phyloP scores from a whole-genome alignment of 2,797 vertebrate species.

The Periparus ater region DNA sequence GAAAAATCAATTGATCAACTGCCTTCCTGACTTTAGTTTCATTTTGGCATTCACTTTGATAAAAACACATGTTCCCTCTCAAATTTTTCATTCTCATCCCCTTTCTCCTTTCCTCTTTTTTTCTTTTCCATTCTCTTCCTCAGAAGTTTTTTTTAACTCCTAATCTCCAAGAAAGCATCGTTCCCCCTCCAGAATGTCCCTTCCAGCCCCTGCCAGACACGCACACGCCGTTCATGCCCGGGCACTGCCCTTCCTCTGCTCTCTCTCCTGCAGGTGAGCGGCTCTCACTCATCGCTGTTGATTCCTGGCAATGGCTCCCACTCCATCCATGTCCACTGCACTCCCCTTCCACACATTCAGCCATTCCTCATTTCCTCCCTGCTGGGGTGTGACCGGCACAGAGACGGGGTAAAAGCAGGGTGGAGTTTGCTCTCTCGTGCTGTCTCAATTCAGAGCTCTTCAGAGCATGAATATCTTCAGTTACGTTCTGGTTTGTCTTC shows the following conservation, averaged over 20 bases:
- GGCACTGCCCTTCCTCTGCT: background rate
- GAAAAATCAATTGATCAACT: background rate
- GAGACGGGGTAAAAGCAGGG: background rate
- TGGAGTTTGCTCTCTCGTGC: background rate
- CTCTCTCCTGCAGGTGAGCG: background rate
- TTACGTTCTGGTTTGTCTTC: background rate
- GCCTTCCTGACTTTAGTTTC: background rate
- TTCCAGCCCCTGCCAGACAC: background rate
- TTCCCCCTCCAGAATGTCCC: background rate
- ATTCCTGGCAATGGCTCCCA: background rate
- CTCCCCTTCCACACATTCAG: background rate
- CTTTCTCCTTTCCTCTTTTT: background rate
- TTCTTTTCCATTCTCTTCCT: background rate
- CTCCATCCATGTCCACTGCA: background rate
- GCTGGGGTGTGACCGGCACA: background rate
- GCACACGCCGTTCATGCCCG: rapidly evolving
- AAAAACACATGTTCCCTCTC: background rate
- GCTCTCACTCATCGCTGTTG: background rate
- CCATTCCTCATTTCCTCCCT: background rate
- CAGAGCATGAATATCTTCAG: background rate
- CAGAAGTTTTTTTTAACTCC: background rate
- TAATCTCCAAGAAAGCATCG: background rate
- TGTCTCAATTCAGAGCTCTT: background rate
- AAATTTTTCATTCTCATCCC: background rate
- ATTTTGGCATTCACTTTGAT: background rate